A percentile compares a stretch with the other conserved stretches of the same genome.
Conservation (phyloP, 2,113 vertebrate species). For the Muntiacus muntjak region DNA sequence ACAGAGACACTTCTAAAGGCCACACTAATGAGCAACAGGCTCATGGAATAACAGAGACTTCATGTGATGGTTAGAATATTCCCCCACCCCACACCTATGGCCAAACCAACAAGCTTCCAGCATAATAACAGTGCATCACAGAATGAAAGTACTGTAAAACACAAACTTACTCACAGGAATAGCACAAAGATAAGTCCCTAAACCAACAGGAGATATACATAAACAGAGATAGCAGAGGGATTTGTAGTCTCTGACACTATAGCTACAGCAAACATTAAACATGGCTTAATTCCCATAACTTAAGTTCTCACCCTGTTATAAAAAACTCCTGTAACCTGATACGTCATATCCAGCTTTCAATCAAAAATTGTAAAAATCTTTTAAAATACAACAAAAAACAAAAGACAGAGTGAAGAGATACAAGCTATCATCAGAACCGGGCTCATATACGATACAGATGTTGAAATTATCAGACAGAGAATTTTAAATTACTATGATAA, state of each 20-base stretch:
- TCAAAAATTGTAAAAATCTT: neutral
- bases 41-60: neutral
- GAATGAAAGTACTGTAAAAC: neutral
- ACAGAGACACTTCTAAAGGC: neutral
- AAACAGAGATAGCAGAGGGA: neutral
- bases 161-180: neutral
- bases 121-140: neutral
- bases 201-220: neutral
- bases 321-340: neutral
- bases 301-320: neutral
- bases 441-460: neutral
- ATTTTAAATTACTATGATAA: neutral
- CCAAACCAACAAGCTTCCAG: neutral
- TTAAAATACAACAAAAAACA: neutral
- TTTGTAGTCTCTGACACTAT: neutral
- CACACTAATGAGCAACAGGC: neutral
- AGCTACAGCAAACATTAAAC: neutral
- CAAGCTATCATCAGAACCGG: neutral
- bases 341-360: neutral
- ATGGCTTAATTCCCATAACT: neutral
- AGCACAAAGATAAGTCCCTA: neutral
- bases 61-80: neutral
- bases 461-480: neutral
- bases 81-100: neutral
- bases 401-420: neutral